phyloP scores from a whole-genome alignment of 2,888 invertebrate species.

The Leptinotarsa peninsularis region DNA sequence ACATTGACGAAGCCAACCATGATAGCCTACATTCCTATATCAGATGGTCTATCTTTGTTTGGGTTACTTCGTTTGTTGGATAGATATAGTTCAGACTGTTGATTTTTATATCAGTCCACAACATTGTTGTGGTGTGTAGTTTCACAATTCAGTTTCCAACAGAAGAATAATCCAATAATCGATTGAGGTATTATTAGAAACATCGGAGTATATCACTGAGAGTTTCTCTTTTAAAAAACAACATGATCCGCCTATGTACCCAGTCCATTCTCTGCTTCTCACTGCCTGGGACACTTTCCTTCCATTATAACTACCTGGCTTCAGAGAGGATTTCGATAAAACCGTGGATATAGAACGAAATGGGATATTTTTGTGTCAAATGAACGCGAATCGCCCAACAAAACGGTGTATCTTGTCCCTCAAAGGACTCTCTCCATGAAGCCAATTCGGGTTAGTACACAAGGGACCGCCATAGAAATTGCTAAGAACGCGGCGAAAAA shows the following conservation, averaged over 20 bases:
- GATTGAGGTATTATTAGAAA: too few species aligned
- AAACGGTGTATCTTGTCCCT: conserved; percentile 27
- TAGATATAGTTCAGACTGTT: too few species aligned
- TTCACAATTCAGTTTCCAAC: too few species aligned
- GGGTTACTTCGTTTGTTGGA: too few species aligned
- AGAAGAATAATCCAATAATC: too few species aligned
- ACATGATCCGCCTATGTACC: background rate
- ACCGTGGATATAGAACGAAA: conserved; percentile 36
- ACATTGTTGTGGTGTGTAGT: too few species aligned
- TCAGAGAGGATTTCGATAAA: conserved; percentile 41
- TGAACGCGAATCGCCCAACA: conserved; percentile 43
- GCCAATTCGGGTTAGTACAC: conserved; percentile 20
- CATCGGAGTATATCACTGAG: too few species aligned
- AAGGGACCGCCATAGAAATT: conserved; percentile 19
- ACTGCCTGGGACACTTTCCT: conserved; percentile 30
- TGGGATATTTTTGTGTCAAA: conserved; percentile 41
- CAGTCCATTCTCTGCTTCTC: background rate
- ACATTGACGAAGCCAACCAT: too few species aligned
- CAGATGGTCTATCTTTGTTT: too few species aligned
- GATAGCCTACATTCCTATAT: too few species aligned
- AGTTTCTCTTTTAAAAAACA: too few species aligned
- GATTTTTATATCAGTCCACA: too few species aligned
- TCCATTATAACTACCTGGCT: conserved; percentile 20
- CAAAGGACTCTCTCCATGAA: conserved; percentile 7
- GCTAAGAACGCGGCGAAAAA: conserved; percentile 19